Conservation (phyloP, 2,888 invertebrate genomes). For the Phyto melanocephala region DNA sequence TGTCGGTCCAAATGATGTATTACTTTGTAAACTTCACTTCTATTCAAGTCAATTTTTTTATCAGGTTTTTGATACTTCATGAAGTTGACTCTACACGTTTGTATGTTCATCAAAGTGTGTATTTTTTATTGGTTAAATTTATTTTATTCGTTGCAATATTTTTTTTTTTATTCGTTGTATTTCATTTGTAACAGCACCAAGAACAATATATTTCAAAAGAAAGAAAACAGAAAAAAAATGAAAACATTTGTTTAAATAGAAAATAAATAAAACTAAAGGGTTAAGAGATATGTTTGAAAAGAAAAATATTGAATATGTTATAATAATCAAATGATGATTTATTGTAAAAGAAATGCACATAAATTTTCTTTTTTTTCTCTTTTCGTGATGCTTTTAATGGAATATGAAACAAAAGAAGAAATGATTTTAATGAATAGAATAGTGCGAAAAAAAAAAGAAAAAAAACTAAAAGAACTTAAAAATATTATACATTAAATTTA, state of each 20-base stretch:
- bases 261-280: constrained; percentile 17
- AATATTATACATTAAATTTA: not conserved
- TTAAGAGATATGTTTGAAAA: constrained; percentile 3
- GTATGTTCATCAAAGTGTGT: constrained; percentile 29
- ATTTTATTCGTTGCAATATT: constrained; percentile 29
- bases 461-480: not conserved
- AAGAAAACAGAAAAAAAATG: not conserved
- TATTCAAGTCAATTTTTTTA: constrained; percentile 85
- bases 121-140: constrained; percentile 30
- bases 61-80: constrained; percentile 92
- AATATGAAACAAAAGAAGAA: not conserved
- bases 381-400: not conserved
- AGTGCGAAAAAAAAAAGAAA: not conserved
- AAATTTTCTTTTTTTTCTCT: not conserved
- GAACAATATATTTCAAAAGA: constrained; percentile 8
- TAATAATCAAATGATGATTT: constrained; percentile 52
- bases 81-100: constrained; percentile 88
- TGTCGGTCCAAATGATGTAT: constrained; percentile 87
- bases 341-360: constrained; percentile 8
- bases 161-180: too few species aligned
- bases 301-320: constrained; percentile 46
- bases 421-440: not conserved
- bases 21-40: constrained; percentile 89
- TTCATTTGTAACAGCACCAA: constrained; percentile 17
- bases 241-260: constrained; percentile 26